These are phyloP conservation scores for Lerema accius DNA, from an alignment of 1,140 invertebrate genomes.

Conservation along the genomic window DNA sequence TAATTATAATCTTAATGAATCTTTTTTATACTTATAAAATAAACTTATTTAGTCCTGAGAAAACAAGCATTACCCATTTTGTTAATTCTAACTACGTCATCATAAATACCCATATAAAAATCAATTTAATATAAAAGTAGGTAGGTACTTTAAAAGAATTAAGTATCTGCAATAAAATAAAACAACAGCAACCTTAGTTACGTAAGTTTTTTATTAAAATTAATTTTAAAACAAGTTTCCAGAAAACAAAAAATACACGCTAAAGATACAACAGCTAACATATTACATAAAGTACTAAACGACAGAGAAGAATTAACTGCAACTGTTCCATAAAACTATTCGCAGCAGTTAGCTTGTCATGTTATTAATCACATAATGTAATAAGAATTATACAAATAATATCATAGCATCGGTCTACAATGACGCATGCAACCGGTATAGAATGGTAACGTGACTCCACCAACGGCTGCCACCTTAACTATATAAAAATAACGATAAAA, in stretches of 20 bases:
- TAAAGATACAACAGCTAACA: constrained; percentile 4
- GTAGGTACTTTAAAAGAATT: too few relatives aligned
- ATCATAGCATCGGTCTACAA: constrained; percentile 41
- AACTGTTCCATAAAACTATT: constrained; percentile 22
- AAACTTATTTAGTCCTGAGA: too few relatives aligned
- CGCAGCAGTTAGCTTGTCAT: constrained; percentile 63
- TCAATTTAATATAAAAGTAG: too few relatives aligned
- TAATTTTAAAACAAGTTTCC: too few relatives aligned
- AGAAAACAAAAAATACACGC: neutral
- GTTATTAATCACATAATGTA: constrained; percentile 43
- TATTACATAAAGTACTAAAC: constrained; percentile 24
- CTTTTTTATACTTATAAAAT: too few relatives aligned
- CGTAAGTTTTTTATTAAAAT: too few relatives aligned
- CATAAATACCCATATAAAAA: too few relatives aligned
- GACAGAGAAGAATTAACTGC: constrained; percentile 24
- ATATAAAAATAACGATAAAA: constrained; percentile 28
- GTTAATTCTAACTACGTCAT: too few relatives aligned
- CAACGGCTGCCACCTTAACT: constrained; percentile 71
- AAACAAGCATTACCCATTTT: too few relatives aligned
- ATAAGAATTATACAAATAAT: constrained; percentile 41
- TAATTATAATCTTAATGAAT: too few relatives aligned
- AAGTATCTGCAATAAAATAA: too few relatives aligned
- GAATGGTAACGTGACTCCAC: constrained; percentile 78
- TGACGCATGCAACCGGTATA: constrained; percentile 42
- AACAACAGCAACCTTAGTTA: too few relatives aligned